Evolutionary conservation across 2,888 invertebrate species (phyloP).

Genomic region (Diarsia brunnea): DNA sequence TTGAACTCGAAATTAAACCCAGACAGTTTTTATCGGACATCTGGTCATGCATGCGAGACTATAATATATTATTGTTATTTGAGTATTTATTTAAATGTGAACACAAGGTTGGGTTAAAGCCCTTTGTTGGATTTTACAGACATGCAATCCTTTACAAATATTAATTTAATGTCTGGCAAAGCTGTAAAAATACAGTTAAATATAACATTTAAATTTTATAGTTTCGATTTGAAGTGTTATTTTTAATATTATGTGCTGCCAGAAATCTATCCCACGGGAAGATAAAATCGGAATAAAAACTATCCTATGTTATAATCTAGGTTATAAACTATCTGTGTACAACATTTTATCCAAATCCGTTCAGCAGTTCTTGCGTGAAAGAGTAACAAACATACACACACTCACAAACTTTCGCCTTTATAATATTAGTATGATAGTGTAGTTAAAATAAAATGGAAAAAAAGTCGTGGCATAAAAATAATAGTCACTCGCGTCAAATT

Average conservation of each 20-base stretch:
- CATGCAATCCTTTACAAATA: neutral
- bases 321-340: no score
- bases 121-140: neutral
- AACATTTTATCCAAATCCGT: no score
- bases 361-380: no score
- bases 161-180: neutral
- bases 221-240: neutral
- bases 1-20: neutral
- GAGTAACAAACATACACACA: no score
- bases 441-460: neutral
- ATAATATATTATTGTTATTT: neutral
- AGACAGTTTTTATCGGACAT: slow-evolving; percentile 5
- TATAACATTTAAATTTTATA: neutral
- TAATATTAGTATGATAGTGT: no score
- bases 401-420: no score
- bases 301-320: no score
- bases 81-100: neutral
- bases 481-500: no score
- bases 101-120: neutral
- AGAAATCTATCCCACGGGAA: no score
- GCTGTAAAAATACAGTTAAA: neutral
- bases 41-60: slow-evolving; percentile 1
- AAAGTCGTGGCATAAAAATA: no score
- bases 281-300: no score
- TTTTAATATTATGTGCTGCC: neutral